Evolutionary conservation across 2,888 invertebrate species (phyloP).

Genomic region (Xanthia togata): DNA sequence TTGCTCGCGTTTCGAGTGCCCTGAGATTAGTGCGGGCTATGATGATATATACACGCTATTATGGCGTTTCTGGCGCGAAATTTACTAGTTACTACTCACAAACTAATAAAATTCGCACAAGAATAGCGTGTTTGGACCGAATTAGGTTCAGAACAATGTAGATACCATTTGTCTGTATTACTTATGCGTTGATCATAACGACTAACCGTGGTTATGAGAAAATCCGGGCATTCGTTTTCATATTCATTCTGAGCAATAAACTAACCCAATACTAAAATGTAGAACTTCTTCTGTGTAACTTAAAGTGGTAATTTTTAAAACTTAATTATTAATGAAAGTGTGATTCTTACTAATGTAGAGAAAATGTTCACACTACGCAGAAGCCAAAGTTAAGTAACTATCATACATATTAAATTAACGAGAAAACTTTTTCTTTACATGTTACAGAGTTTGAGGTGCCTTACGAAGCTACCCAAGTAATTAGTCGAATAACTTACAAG

Average conservation of each 20-base stretch:
- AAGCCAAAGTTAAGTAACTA: constrained; percentile 57
- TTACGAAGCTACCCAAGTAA: constrained; percentile 52
- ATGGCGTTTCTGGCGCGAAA: constrained; percentile 21
- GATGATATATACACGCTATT: constrained; percentile 48
- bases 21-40: constrained; percentile 43
- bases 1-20: constrained; percentile 65
- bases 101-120: constrained; percentile 45
- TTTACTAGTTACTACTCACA: constrained; percentile 36
- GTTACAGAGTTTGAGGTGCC: constrained; percentile 42
- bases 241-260: constrained; percentile 8
- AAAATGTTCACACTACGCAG: constrained; percentile 53
- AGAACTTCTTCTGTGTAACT: constrained; percentile 10
- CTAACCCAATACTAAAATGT: constrained; percentile 28
- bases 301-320: constrained; percentile 45
- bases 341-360: constrained; percentile 41
- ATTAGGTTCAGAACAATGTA: constrained; percentile 48
- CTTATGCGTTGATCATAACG: constrained; percentile 41
- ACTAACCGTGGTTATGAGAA: constrained; percentile 23
- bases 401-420: constrained; percentile 62
- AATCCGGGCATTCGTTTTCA: constrained; percentile 18
- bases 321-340: constrained; percentile 55
- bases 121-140: constrained; percentile 36
- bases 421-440: constrained; percentile 60
- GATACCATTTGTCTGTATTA: constrained; percentile 47
- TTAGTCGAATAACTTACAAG: constrained; percentile 62